phyloP scores from a whole-genome alignment of 2,797 vertebrate genomes.

The Odontamblyopus lacepedii region DNA sequence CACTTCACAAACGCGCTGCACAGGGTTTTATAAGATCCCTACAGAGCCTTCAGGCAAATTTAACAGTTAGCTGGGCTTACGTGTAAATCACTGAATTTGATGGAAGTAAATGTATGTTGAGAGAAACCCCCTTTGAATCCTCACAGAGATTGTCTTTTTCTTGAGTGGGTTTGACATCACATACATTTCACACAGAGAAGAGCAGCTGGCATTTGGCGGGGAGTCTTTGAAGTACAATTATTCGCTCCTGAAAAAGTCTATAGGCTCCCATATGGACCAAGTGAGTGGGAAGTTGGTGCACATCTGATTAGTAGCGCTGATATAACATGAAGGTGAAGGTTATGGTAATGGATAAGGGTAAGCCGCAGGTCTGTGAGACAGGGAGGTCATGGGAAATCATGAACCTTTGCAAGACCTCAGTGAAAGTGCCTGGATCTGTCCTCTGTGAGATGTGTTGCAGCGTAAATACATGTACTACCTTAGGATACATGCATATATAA shows the following conservation, averaged over 20 bases:
- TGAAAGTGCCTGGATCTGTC: constrained; percentile 9
- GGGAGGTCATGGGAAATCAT: neutral
- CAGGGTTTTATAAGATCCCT: neutral
- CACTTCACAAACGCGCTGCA: neutral
- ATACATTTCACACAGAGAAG: constrained; percentile 19
- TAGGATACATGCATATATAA: neutral
- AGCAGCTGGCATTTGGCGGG: neutral
- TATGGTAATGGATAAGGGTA: neutral
- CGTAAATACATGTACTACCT: constrained; percentile 25
- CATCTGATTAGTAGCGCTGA: constrained; percentile 5
- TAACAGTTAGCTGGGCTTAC: neutral
- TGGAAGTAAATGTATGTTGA: constrained; percentile 19
- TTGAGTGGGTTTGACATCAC: neutral
- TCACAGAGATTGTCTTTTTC: constrained; percentile 8
- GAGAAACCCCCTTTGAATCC: constrained; percentile 4
- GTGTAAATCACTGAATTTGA: constrained; percentile 24
- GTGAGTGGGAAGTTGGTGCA: neutral
- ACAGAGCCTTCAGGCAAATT: constrained; percentile 9
- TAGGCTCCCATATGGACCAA: constrained; percentile 4
- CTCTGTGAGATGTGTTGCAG: constrained; percentile 1
- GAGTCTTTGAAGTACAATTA: constrained; percentile 22
- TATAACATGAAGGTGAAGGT: constrained; percentile 1
- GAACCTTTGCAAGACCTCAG: neutral
- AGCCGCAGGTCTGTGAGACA: neutral
- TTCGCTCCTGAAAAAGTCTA: constrained; percentile 6